These are phyloP conservation scores for Jacana jacana DNA, from an alignment of 2,113 vertebrate genomes.

Conservation along the genomic window DNA sequence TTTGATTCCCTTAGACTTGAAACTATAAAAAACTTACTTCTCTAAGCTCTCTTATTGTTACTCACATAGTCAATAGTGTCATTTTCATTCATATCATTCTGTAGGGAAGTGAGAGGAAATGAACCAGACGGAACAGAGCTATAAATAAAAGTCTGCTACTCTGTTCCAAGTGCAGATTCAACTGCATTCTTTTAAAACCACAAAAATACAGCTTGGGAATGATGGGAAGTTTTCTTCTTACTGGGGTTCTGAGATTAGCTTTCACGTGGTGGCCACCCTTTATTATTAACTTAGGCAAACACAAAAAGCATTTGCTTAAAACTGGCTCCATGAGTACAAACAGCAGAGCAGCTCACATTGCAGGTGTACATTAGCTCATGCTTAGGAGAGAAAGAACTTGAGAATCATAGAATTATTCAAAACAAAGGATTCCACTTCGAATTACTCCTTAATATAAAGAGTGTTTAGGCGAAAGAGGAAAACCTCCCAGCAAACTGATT, in stretches of 20 bases:
- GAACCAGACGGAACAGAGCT: slow-evolving; percentile 72
- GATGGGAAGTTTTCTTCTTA: slow-evolving; percentile 12
- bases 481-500: background rate
- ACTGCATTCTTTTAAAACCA: slow-evolving; percentile 54
- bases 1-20: slow-evolving; percentile 66
- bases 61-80: slow-evolving; percentile 69
- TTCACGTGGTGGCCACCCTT: background rate
- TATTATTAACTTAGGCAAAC: background rate
- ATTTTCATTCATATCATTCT: slow-evolving; percentile 77
- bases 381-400: background rate
- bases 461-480: background rate
- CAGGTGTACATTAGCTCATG: background rate
- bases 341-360: background rate
- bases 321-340: slow-evolving; percentile 1
- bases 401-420: background rate
- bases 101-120: slow-evolving; percentile 73
- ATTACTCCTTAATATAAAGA: background rate
- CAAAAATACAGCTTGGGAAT: background rate
- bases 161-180: slow-evolving; percentile 56
- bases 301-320: background rate
- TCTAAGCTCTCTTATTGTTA: slow-evolving; percentile 76
- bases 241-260: slow-evolving; percentile 2
- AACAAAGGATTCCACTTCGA: background rate
- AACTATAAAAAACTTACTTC: slow-evolving; percentile 75
- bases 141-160: slow-evolving; percentile 72